Conservation (phyloP, 1,140 invertebrate genomes). For the Ruditapes philippinarum region DNA sequence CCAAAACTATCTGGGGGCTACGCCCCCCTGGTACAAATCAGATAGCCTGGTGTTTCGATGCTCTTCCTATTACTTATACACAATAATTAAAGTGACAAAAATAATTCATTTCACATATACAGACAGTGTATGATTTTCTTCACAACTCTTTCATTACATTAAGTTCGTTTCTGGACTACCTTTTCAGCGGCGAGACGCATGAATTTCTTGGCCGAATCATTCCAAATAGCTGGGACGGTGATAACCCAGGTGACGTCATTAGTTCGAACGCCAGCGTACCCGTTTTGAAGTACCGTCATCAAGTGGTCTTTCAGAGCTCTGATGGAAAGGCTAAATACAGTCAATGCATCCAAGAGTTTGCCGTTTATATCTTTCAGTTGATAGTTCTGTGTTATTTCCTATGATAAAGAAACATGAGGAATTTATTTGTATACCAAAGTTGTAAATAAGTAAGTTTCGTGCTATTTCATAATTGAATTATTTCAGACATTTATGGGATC, state of each 20-base stretch:
- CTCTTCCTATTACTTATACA: neutral
- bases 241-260: slow-evolving; percentile 13
- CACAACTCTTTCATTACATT: neutral
- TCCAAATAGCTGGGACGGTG: slow-evolving; percentile 33
- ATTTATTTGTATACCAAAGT: too few species aligned
- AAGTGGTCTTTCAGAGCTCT: neutral
- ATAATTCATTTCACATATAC: neutral
- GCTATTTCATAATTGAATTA: too few species aligned
- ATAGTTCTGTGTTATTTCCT: slow-evolving; percentile 23
- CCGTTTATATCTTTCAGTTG: neutral
- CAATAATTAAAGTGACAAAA: neutral
- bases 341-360: neutral
- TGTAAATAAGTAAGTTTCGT: too few species aligned
- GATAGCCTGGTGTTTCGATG: too few species aligned
- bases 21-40: too few species aligned
- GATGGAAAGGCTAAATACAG: slow-evolving; percentile 18
- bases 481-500: too few species aligned
- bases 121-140: neutral
- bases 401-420: too few species aligned
- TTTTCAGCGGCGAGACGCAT: slow-evolving; percentile 33
- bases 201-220: slow-evolving; percentile 48
- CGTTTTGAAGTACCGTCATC: neutral
- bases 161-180: neutral
- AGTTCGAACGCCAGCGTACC: neutral
- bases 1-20: too few species aligned